phyloP scores from a whole-genome alignment of 2,888 invertebrate species.

The Diarsia dahlii region DNA sequence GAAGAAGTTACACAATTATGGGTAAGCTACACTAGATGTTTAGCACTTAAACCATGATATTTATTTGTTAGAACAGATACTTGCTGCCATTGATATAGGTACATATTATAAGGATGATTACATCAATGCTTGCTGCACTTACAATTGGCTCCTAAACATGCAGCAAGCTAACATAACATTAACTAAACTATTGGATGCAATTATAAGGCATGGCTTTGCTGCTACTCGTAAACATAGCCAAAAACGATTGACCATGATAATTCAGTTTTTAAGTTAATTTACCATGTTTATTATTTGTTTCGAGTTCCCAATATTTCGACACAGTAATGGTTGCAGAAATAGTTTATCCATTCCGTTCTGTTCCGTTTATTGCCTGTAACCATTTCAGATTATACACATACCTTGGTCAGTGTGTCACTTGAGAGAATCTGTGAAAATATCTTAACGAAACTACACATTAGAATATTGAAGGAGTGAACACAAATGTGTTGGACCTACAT shows the following conservation, averaged over 20 bases:
- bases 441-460: background rate
- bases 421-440: background rate
- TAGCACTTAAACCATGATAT: background rate
- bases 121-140: too few species aligned
- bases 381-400: background rate
- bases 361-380: background rate
- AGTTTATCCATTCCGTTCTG: accelerated
- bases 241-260: too few species aligned
- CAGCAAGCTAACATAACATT: too few species aligned
- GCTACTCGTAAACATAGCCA: too few species aligned
- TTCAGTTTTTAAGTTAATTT: background rate
- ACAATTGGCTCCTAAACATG: too few species aligned
- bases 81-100: too few species aligned
- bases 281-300: background rate
- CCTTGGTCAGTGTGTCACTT: background rate
- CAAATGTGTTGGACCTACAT: background rate
- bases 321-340: background rate
- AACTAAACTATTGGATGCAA: too few species aligned
- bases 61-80: background rate
- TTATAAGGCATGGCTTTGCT: too few species aligned
- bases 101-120: too few species aligned
- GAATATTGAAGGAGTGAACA: background rate
- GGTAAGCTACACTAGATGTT: slow-evolving; percentile 76
- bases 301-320: background rate
- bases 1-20: slow-evolving; percentile 92